Evolutionary conservation across 2,797 vertebrate species (phyloP), one percentile per base, ranked within the genome.

Genomic region (Platalea minor): DNA sequence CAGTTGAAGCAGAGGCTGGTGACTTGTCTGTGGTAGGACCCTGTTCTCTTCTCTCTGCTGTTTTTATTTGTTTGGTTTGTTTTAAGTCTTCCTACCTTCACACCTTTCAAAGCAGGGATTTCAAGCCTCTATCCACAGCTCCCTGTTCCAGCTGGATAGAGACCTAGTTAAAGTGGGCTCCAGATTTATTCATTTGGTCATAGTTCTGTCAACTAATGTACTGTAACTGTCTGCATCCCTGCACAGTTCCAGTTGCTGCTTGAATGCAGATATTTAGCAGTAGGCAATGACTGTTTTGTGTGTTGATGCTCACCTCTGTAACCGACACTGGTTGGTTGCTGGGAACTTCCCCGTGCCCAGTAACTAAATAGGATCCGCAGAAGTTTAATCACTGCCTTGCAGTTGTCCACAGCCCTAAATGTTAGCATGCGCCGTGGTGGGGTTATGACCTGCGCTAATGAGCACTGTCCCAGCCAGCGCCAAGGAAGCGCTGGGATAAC

Each of bases 341-440:
- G 64, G 35, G 10, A 73, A 4, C 31, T 31, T 76, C 7, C n/a
- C 7, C 2, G 0, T 28, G 28, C 39, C 53, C 33, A 19, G 5
- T 5, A 6, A 51, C 5, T 28, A 5, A 35, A 18, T 2, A 25
- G 15, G 16, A 17, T 59, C 25, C 45, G 24, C 37, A 61, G 53
- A 45, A 7, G 31, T 61, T 67, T 20, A 23, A 79, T 16, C 25
- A 1, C 10, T 31, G 57, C 48, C 61, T 37, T 57, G 46, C 9
- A 8, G 28, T 39, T 53, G 31, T n/a, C 19, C 21, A 8, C 25
- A 46, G 26, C 24, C 10, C 37, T 26, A 7, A 35, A 35, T 15
- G 26, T 26, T 8, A 9, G 37, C 7, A 9, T 7, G 39, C 0
- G 5, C 51, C 1, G 0, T 7, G 53, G 17, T 28, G 31, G n/a